A percentile compares a stretch with the other conserved stretches of the same genome.
Conservation (phyloP, 2,113 vertebrate genomes). For the Riparia riparia region DNA sequence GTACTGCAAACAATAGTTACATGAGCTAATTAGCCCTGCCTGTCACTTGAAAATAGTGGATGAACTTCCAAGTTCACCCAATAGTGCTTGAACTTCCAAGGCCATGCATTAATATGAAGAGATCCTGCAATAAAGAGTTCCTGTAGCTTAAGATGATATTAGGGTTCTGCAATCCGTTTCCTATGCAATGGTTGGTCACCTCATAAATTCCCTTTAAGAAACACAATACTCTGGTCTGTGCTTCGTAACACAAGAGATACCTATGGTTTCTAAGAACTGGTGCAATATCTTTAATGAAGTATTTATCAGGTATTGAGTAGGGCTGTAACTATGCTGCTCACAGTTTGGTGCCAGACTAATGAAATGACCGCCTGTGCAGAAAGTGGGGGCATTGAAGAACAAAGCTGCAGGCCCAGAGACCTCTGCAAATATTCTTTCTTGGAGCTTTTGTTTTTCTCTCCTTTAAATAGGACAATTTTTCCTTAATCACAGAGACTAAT, state of each 20-base stretch:
- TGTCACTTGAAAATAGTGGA: slow-evolving; percentile 17
- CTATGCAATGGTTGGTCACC: not conserved
- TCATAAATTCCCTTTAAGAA: not conserved
- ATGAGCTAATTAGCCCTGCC: slow-evolving; percentile 27
- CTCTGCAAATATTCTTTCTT: not conserved
- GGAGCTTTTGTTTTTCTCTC: not conserved
- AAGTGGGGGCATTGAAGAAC: not conserved
- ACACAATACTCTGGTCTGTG: not conserved
- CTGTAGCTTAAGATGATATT: not conserved
- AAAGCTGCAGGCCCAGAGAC: not conserved
- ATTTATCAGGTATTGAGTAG: not conserved
- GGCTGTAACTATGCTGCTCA: not conserved
- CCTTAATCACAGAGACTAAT: slow-evolving; percentile 1
- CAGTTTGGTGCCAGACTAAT: not conserved
- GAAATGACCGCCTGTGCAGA: not conserved
- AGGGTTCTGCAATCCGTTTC: not conserved
- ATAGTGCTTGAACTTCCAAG: not conserved
- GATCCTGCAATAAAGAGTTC: not conserved
- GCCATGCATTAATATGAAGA: not conserved
- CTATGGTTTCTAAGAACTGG: not conserved
- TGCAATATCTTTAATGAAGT: not conserved
- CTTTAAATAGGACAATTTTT: not conserved
- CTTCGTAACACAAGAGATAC: not conserved
- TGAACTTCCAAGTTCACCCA: too few relatives aligned
- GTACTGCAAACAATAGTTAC: not conserved